Base-by-base conservation (phyloP, 2,888 invertebrate species). In the Rotaria sp. region DNA sequence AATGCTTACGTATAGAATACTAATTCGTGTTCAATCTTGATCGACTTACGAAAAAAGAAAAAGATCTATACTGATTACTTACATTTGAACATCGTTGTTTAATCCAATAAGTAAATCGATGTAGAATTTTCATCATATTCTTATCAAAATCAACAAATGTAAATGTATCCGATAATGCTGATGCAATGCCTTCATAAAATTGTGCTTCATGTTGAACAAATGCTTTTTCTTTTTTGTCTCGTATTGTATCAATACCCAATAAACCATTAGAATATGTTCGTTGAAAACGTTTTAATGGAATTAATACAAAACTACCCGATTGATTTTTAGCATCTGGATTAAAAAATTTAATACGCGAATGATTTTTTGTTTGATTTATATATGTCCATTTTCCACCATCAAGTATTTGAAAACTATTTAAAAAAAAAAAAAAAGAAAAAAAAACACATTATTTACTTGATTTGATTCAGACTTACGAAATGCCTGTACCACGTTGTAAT, bases 231-330 rank as follows among this genome's bases (percentile, higher is more conserved):
- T 45, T 41, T 45, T 80, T 45, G 3, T 80, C 80, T 80, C 15
- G 80, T 45, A 80, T n/a, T 45, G 80, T 80, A 80, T 80, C 80
- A 45, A 80, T 80, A 45, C 80, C 80, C 45, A 80, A n/a, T n/a
- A 41, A 18, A 45, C 80, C 80, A 80, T 45, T 45, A 10, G 45
- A 35, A n/a, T 26, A 13, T 45, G 10, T 45, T 21, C n/a, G 80
- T 45, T 45, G 45, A 15, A 45, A 13, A n/a, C 80, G 80, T 80
- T 80, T 80, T n/a, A 80, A 80, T 45, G 80, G 80, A 3, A 80
- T 45, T 11, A 80, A 7, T 13, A 80, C 80, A 45, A 80, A 80
- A n/a, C 45, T 45, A 45, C 80, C 80, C 0, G 41, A 45, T 26
- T 80, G 26, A 15, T 41, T 26, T 80, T 41, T 26, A 41, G 45